Base-by-base conservation (phyloP, 2,113 vertebrate species). In the Hypomesus transpacificus region DNA sequence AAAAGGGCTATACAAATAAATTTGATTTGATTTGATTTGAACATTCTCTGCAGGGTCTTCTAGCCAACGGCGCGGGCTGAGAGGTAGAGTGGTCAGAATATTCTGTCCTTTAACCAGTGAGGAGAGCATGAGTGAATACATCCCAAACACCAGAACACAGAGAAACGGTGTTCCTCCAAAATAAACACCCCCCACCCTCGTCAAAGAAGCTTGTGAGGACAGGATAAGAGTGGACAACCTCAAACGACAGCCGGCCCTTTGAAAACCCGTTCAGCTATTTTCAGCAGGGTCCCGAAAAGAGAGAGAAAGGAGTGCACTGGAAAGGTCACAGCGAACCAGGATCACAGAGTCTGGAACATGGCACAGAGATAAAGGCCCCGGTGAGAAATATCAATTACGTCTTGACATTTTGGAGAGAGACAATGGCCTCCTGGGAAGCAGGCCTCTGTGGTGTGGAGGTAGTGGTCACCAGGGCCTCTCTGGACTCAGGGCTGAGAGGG, bases 351-450 rank as follows among this genome's bases (percentile, higher is more conserved):
- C 82, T 87, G 80, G 83, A 89, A 88, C 87, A 88, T 74, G 84
- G 87, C 73, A 63, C 79, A 80, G 66, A 80, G 87, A 91, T 91
- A 88, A 89, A 86, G 79, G 73, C 73, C 81, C 75, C 72, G 31
- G 75, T 81, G 82, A 86, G 84, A 91, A 90, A 90, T 90, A 90
- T 90, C 89, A 90, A 88, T 90, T 88, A 87, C 86, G 79, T 66
- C 80, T 67, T 91, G 90, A 91, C 90, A 92, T 91, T 92, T 91
- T 89, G 86, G 79, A 83, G 64, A 84, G 85, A 88, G 87, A 87
- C 89, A 87, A 87, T 88, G 80, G 85, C 79, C 20, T 71, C 69
- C 62, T 59, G 65, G 83, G 78, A 78, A 88, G 77, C 67, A 77
- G 51, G 68, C 58, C 67, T 24, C 8, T 21, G 78, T 73, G 75